Percentiles rank a stretch among this genome's conserved stretches.
Conservation (phyloP, 2,888 invertebrate species). For the Machimus atricapillus region DNA sequence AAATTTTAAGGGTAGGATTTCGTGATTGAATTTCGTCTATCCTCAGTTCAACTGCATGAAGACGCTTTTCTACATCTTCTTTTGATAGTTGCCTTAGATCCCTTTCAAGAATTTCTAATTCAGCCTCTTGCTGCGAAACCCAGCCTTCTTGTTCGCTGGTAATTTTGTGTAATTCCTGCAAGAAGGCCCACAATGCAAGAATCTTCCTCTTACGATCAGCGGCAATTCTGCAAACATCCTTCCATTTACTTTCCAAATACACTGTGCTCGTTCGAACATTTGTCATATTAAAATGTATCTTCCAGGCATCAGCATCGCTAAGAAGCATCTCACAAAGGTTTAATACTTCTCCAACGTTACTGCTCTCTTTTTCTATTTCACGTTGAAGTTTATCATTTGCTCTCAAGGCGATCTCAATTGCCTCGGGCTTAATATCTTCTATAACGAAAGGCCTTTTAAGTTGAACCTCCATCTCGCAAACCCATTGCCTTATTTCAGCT, state of each 20-base stretch:
- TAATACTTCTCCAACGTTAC: slow-evolving; percentile 78
- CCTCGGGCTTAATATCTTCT: slow-evolving; percentile 70
- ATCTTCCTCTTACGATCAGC: slow-evolving; percentile 76
- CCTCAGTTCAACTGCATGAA: slow-evolving; percentile 66
- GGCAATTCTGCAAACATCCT: slow-evolving; percentile 75
- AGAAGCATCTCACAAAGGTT: slow-evolving; percentile 80
- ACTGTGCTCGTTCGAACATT: slow-evolving; percentile 72
- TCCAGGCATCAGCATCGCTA: slow-evolving; percentile 76
- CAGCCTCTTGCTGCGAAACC: slow-evolving; percentile 70
- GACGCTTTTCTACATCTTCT: slow-evolving; percentile 68
- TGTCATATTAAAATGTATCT: slow-evolving; percentile 74
- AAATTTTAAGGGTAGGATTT: slow-evolving; percentile 66
- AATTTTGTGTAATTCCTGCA: slow-evolving; percentile 68
- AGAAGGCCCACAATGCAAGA: slow-evolving; percentile 67
- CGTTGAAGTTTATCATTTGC: slow-evolving; percentile 78
- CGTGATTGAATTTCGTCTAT: slow-evolving; percentile 67
- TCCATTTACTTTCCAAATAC: slow-evolving; percentile 81
- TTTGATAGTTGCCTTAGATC: slow-evolving; percentile 66
- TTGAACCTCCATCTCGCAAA: slow-evolving; percentile 75
- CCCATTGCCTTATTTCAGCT: slow-evolving; percentile 74
- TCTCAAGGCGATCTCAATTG: slow-evolving; percentile 72
- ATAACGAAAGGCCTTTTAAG: slow-evolving; percentile 73
- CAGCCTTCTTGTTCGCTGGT: slow-evolving; percentile 69
- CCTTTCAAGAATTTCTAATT: slow-evolving; percentile 68
- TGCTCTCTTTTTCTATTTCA: slow-evolving; percentile 78